Base-by-base conservation (phyloP, 2,888 invertebrate genomes). In the Odontomyia ornata region DNA sequence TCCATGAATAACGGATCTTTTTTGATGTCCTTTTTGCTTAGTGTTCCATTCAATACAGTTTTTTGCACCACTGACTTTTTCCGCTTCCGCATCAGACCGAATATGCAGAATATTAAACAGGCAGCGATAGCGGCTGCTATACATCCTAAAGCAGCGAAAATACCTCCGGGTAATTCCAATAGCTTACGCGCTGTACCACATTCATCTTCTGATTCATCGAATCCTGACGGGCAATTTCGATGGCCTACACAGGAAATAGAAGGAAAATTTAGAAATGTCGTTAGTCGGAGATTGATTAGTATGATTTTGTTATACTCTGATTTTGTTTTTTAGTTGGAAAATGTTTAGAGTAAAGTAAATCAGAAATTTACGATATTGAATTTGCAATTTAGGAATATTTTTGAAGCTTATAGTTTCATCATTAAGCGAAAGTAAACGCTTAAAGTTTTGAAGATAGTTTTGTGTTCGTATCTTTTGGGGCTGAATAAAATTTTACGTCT, bases 161-260 rank as follows among this genome's bases (percentile, higher is more conserved):
- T 85, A 52, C 89, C 88, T 47, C 89, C 89, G 5, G 90, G 90
- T 81, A 90, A 83, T 77, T 89, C 88, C 82, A 85, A 88, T 85
- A 86, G 87, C 84, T 86, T 88, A 82, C 86, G 88, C 82, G 86
- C 89, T 79, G 85, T 88, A 82, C 89, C 92, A 83, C 90, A 93
- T 85, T 90, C 89, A 84, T 89, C 89, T 86, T 92, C 89, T 79
- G 91, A 91, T 85, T 93, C 93, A 85, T 93, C 93, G 83, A 90
- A 91, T 13, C 92, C 88, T 78, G 91, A 89, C 81, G 91, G 90
- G 86, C 93, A 89, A 87, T 92, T 90, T 80, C 88, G 88, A 80
- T 84, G 86, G 79, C 87, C 87, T 87, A 80, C 4, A 82, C 81
- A 77, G 5, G 21, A 3, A 36, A 9, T 3, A 36, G 36, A 62